Evolutionary conservation across 1,140 invertebrate genomes (phyloP).

Genomic region (Camponotus pennsylvanicus): DNA sequence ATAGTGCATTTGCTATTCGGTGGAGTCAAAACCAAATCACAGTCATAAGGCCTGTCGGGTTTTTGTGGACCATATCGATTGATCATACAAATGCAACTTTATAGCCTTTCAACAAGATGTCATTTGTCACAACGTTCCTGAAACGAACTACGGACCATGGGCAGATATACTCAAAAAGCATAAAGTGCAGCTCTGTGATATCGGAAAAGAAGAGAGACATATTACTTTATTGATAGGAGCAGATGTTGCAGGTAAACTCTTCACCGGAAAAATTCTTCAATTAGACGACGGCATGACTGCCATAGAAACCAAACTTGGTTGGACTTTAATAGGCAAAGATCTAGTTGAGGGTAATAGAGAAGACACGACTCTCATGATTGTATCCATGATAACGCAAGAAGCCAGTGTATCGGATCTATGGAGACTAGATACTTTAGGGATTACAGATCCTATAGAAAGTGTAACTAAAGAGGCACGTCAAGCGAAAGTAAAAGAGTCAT

Average conservation of each 20-base stretch:
- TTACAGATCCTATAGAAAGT: not conserved
- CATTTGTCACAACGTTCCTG: constrained; percentile 59
- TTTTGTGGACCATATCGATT: constrained; percentile 3
- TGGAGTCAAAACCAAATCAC: constrained; percentile 14
- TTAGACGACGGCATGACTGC: constrained; percentile 67
- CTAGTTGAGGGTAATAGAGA: not conserved
- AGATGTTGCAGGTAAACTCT: constrained; percentile 76
- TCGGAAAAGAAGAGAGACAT: no score
- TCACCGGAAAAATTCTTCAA: constrained; percentile 70
- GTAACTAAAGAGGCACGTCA: not conserved
- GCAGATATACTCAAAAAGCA: not conserved
- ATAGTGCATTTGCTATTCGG: constrained; percentile 58
- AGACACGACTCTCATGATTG: not conserved
- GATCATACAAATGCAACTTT: constrained; percentile 60
- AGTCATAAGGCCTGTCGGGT: constrained; percentile 59
- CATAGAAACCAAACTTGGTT: constrained; percentile 77
- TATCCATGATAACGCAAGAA: not conserved
- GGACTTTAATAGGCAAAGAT: constrained; percentile 73
- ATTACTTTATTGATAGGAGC: constrained; percentile 70
- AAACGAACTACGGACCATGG: constrained; percentile 15
- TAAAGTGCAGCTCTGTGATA: not conserved
- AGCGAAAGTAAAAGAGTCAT: not conserved
- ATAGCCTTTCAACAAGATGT: constrained; percentile 52
- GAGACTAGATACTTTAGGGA: not conserved
- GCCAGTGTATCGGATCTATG: not conserved